Conservation (phyloP, 1,140 invertebrate species). For the Neoseiulus cucumeris region DNA sequence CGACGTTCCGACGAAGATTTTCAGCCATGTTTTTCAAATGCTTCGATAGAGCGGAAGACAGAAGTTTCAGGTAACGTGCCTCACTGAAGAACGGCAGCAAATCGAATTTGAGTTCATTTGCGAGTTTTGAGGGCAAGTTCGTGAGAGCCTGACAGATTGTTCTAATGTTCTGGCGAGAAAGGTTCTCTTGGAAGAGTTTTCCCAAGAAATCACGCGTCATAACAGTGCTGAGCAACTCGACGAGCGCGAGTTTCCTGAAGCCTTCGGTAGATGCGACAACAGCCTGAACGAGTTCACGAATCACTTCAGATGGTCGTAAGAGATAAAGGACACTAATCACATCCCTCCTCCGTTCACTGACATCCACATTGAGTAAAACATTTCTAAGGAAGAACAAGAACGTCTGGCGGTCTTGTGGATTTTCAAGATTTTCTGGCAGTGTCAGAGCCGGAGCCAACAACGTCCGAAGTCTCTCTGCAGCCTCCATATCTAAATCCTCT, state of each 20-base stretch:
- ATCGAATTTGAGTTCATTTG: background rate
- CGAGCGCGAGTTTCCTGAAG: background rate
- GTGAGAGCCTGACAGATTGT: background rate
- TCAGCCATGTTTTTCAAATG: background rate
- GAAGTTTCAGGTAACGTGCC: background rate
- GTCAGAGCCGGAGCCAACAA: no score
- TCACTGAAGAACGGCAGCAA: background rate
- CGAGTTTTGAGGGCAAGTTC: background rate
- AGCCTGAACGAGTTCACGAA: background rate
- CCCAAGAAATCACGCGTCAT: background rate
- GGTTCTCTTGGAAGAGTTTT: background rate
- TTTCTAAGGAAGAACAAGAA: no score
- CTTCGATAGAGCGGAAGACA: background rate
- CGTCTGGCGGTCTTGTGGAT: no score
- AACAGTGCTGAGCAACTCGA: background rate
- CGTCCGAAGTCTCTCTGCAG: no score
- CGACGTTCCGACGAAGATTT: background rate
- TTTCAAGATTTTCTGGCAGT: no score
- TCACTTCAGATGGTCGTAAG: no score
- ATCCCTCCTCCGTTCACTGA: no score
- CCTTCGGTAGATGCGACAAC: background rate
- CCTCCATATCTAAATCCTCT: no score
- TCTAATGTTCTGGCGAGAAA: background rate
- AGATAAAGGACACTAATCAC: no score
- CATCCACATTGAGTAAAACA: no score